A percentile compares a stretch with the other conserved stretches of the same genome.
Evolutionary conservation across 2,797 vertebrate genomes (phyloP).

Genomic region (Molossus alvarezi): DNA sequence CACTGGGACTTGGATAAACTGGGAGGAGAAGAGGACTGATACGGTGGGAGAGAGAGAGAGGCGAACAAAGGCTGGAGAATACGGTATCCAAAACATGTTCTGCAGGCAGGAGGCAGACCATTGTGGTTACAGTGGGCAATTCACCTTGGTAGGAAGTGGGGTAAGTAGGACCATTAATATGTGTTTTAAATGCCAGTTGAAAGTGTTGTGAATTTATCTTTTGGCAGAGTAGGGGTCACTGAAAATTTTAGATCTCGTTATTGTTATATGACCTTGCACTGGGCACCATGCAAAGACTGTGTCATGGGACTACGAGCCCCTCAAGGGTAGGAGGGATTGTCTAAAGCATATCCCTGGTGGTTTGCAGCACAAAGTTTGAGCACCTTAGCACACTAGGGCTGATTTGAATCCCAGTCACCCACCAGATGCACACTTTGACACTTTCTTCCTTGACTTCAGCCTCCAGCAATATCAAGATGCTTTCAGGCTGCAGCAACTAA

Average conservation of each 20-base stretch:
- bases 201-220: constrained; percentile 20
- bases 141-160: neutral
- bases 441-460: neutral
- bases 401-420: neutral
- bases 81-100: neutral
- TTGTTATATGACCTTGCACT: neutral
- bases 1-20: neutral
- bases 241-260: neutral
- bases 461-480: neutral
- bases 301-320: neutral
- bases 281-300: neutral
- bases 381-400: neutral
- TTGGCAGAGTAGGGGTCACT: neutral
- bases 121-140: neutral
- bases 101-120: neutral
- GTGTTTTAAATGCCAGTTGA: neutral
- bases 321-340: neutral
- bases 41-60: neutral
- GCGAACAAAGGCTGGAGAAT: neutral
- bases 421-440: neutral
- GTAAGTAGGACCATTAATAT: neutral
- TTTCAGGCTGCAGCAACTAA: neutral
- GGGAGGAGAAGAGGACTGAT: neutral
- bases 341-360: neutral
- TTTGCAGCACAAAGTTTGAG: neutral